phyloP scores from a whole-genome alignment of 30 jellyfish, hydroid and myxozoan species.

The Haliclystus octoradiatus region DNA sequence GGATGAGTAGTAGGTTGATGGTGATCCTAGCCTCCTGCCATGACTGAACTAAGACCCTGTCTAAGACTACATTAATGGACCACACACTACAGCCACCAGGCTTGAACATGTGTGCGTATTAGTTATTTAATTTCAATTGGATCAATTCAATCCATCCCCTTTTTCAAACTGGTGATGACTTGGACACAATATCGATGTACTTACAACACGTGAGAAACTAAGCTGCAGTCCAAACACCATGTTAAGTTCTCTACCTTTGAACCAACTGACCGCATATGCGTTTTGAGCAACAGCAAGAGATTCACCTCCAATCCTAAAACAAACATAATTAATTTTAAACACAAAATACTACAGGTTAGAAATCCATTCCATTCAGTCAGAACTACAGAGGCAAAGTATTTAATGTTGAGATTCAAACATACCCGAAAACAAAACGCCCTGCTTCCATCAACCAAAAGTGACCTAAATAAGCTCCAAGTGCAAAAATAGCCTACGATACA shows the following conservation, averaged over 20 bases:
- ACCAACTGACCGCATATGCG: constrained; percentile 95
- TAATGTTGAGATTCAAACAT: neutral
- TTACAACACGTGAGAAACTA: constrained; percentile 84
- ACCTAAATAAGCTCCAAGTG: constrained; percentile 63
- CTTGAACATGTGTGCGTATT: too few species aligned
- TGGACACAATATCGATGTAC: too few species aligned
- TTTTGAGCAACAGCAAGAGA: constrained; percentile 96
- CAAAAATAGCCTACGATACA: constrained; percentile 41
- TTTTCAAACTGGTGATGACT: too few species aligned
- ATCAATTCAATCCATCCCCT: too few species aligned
- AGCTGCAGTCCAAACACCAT: constrained; percentile 94
- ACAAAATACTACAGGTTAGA: neutral
- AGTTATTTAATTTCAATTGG: too few species aligned
- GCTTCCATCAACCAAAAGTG: constrained; percentile 52
- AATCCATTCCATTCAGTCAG: neutral
- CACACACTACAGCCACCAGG: too few species aligned
- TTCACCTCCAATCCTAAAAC: constrained; percentile 82
- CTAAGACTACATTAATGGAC: too few species aligned
- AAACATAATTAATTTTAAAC: neutral
- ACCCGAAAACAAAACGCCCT: constrained; percentile 91
- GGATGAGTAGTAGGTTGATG: too few species aligned
- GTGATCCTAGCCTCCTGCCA: too few species aligned
- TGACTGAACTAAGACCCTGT: too few species aligned
- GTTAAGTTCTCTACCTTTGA: constrained; percentile 87
- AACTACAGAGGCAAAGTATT: neutral